Percentiles rank a stretch among this genome's conserved stretches.
Evolutionary conservation across 2,888 invertebrate species (phyloP).

Genomic region (Julus scanicus): DNA sequence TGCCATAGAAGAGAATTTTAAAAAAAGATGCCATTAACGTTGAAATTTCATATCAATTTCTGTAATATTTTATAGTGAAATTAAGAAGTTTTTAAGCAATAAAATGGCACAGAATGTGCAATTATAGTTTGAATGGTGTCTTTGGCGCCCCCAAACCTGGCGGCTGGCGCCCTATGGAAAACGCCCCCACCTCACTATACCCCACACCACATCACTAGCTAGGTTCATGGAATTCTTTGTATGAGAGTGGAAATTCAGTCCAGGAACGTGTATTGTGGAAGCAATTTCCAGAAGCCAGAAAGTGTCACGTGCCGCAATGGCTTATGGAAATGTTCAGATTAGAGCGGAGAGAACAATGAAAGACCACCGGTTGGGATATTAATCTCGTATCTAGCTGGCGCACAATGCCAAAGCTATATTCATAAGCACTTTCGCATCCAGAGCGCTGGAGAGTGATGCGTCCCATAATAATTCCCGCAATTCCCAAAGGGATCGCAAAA

Average conservation of each 20-base stretch:
- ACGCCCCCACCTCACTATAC: too few relatives aligned
- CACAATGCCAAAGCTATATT: conserved; percentile 20
- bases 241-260: neutral
- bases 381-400: conserved; percentile 19
- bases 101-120: too few relatives aligned
- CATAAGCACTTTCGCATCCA: conserved; percentile 21
- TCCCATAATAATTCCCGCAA: conserved; percentile 33
- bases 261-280: neutral
- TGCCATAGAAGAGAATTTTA: too few relatives aligned
- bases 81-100: too few relatives aligned
- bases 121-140: too few relatives aligned
- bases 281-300: conserved; percentile 16
- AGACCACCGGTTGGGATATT: conserved; percentile 27
- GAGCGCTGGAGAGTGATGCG: conserved; percentile 14
- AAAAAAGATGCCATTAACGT: too few relatives aligned
- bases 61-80: too few relatives aligned
- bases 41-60: too few relatives aligned
- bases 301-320: conserved; percentile 2
- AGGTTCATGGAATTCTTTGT: too few relatives aligned
- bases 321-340: conserved; percentile 28
- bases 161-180: too few relatives aligned
- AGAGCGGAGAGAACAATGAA: conserved; percentile 28
- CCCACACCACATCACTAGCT: too few relatives aligned
- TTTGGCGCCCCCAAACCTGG: too few relatives aligned
- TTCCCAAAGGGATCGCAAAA: conserved; percentile 2